Evolutionary conservation across 2,888 invertebrate genomes (phyloP).

Genomic region (Sceliomorpha sp.): DNA sequence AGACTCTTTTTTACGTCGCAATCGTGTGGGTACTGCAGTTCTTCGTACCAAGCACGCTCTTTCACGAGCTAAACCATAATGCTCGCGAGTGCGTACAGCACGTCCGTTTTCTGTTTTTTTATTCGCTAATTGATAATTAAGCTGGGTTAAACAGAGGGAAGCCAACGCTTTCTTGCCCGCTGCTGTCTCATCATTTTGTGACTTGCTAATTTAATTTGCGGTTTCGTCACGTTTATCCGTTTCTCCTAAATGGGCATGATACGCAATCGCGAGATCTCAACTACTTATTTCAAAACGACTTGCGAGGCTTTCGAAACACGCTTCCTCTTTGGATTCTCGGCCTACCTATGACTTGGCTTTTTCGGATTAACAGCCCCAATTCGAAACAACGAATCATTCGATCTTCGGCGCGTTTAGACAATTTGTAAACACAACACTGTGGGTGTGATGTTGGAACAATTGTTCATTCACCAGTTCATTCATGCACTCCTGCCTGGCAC

Average conservation of each 20-base stretch:
- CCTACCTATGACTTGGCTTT: background rate
- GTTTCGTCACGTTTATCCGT: slow-evolving; percentile 75
- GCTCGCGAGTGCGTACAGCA: slow-evolving; percentile 65
- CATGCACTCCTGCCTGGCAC: slow-evolving; percentile 61
- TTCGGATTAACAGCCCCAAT: too few species aligned
- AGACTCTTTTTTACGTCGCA: slow-evolving; percentile 70
- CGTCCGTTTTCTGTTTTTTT: slow-evolving; percentile 64
- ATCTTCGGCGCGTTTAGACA: slow-evolving; percentile 64
- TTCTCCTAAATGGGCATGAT: background rate
- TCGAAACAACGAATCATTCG: too few species aligned
- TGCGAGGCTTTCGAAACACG: too few species aligned
- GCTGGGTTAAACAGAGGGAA: slow-evolving; percentile 74
- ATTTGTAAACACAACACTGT: slow-evolving; percentile 74
- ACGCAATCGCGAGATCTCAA: background rate
- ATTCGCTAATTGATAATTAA: slow-evolving; percentile 79
- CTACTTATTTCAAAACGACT: background rate
- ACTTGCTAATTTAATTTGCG: slow-evolving; percentile 78
- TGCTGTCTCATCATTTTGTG: slow-evolving; percentile 67
- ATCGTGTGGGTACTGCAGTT: slow-evolving; percentile 63
- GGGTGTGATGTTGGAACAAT: slow-evolving; percentile 61
- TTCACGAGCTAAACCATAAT: slow-evolving; percentile 63
- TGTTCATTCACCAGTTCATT: slow-evolving; percentile 66
- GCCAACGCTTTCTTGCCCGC: slow-evolving; percentile 77
- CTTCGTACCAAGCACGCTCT: slow-evolving; percentile 38
- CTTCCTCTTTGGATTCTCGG: background rate